Evolutionary conservation across 2,797 vertebrate species (phyloP).

Genomic region (Halcyon chelicuti): DNA sequence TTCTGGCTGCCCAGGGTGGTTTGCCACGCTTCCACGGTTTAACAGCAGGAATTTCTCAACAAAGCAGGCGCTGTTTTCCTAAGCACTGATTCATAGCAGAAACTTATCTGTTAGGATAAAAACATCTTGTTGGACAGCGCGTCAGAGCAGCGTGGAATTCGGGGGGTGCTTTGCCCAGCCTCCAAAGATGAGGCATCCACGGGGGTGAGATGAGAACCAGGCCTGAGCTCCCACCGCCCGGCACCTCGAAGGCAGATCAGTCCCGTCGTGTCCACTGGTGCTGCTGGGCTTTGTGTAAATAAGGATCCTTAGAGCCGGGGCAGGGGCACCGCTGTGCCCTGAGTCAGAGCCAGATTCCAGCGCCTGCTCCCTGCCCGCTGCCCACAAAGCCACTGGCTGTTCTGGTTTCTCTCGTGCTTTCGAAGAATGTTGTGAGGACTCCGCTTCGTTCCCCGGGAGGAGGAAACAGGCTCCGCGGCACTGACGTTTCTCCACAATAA

Average conservation of each 20-base stretch:
- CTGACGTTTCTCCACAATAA: not conserved
- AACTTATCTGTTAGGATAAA: not conserved
- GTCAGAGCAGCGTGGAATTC: not conserved
- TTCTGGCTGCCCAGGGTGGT: rapidly evolving
- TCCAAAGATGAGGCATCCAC: rapidly evolving
- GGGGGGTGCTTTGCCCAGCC: not conserved
- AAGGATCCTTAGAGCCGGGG: not conserved
- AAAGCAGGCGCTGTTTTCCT: not conserved
- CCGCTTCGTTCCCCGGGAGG: not conserved
- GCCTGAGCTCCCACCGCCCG: not conserved
- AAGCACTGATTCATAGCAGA: not conserved
- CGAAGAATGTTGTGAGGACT: not conserved
- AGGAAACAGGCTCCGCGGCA: not conserved
- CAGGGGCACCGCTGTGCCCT: not conserved
- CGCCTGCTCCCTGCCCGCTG: not conserved
- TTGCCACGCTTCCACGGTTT: rapidly evolving
- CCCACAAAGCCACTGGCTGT: not conserved
- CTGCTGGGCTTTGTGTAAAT: not conserved
- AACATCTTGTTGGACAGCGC: not conserved
- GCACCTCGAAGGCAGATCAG: not conserved
- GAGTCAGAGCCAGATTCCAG: not conserved
- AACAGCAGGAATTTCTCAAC: not conserved
- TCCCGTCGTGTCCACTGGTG: not conserved
- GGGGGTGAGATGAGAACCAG: not conserved
- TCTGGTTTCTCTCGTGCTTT: not conserved